Base-by-base conservation (phyloP, 2,113 vertebrate genomes). In the Diadophis punctatus region DNA sequence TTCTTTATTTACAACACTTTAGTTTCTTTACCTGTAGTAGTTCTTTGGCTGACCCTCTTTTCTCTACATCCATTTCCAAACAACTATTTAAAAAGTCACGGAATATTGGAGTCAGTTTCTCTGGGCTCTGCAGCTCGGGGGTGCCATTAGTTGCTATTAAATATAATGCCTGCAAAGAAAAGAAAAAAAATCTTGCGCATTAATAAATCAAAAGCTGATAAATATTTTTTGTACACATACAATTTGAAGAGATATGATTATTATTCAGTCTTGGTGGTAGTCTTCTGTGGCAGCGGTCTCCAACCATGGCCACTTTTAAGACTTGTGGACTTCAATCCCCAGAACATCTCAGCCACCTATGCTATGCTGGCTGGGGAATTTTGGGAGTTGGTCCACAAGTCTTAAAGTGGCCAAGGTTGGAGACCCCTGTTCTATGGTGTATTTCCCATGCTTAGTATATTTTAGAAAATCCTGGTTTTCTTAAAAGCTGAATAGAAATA, bases 41-140 rank as follows among this genome's bases (percentile, higher is more conserved):
- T 95, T 99, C 99, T 98, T 99, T 99, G 97, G 99, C 98, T 94
- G 99, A 98, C 30, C 99, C 99, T 95, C 99, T 98, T 96, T 99
- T 99, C 96, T 99, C 99, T 39, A 99, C 99, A 94, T 99, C 99
- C 99, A 99, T 99, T 95, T 99, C 99, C 97, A 99, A 97, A 96
- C 98, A 99, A 58, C 98, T 97, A 97, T 99, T 98, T 95, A 99
- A 98, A 97, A 99, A 99, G 95, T 99, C 99, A 92, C 99, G 98
- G 98, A 99, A 99, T 96, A 99, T 98, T 3, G 99, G 98, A 3
- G 99, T 99, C 91, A 99, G 97, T 95, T 99, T 99, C 96, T 99
- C 99, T 0, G 99, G 99, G 95, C 99, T 99, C 96, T 99, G 99
- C 86, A 99, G 98, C 94, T 99, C 99, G 9, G 99, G 99, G 25